Conservation (phyloP, 2,797 vertebrate species). For the Eulemur coronatus region DNA sequence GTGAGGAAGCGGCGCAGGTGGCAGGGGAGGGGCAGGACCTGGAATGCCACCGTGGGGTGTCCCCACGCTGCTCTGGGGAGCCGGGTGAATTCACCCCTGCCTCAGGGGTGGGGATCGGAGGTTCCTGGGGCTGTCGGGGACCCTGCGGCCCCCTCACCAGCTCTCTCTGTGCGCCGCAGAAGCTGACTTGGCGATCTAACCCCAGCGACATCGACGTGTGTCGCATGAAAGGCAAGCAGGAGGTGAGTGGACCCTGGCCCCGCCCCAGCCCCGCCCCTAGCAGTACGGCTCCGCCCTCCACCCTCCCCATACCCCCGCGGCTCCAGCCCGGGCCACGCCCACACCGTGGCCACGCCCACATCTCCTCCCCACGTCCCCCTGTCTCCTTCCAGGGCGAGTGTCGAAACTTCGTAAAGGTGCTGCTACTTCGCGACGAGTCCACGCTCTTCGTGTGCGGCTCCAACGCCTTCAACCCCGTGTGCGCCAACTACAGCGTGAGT, state of each 20-base stretch:
- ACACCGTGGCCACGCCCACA: background rate
- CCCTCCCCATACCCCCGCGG: background rate
- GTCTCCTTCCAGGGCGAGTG: constrained; percentile 90
- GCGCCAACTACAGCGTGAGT: constrained; percentile 97
- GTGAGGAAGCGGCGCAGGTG: constrained; percentile 80
- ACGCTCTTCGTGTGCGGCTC: constrained; percentile 94
- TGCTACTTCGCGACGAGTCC: constrained; percentile 90
- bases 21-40: too few species aligned
- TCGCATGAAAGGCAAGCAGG: constrained; percentile 97
- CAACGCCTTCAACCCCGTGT: constrained; percentile 96
- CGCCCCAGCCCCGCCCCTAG: background rate
- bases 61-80: background rate
- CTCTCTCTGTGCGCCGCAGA: constrained; percentile 83
- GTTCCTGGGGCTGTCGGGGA: background rate
- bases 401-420: constrained; percentile 96
- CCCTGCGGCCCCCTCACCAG: background rate
- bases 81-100: background rate
- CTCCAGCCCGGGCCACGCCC: background rate
- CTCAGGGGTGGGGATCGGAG: background rate
- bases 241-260: constrained; percentile 84
- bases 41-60: background rate
- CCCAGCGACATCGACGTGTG: constrained; percentile 96
- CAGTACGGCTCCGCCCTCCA: background rate
- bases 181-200: constrained; percentile 95
- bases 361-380: too few species aligned